Base-by-base conservation (phyloP, 2,888 invertebrate genomes). In the Campoplex capitator region DNA sequence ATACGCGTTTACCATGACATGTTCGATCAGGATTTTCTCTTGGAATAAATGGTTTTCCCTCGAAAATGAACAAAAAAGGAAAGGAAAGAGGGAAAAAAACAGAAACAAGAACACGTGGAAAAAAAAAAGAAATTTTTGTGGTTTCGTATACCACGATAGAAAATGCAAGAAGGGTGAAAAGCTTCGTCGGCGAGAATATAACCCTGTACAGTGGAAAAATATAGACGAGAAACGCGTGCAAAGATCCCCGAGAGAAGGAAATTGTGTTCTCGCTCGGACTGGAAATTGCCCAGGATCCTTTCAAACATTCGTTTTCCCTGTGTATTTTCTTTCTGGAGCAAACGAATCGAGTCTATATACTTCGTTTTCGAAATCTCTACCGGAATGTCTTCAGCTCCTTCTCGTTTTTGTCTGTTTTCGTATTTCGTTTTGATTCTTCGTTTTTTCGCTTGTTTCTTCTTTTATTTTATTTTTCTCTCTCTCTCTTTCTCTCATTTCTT, bases 201-300 rank as follows among this genome's bases (percentile, higher is more conserved):
- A 48, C 45, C 62, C 32, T 35, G n/a, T 16, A 51, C 35, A 35
- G 48, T 16, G 51, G 23, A 51, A 77, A 23, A 51, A 13, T 67
- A 67, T 54, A 51, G 51, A 2, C 11, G 58, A 13, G 51, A 77
- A 51, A 78, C 28, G 67, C 65, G 45, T 68, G 68, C 28, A 42
- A 81, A 75, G 67, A 75, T 82, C 51, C 51, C 32, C 23, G 51
- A 35, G 54, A 42, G 68, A 68, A 80, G 68, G 75, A 82, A 87
- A 87, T 87, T 84, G 86, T 84, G 81, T 87, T 84, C 70, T 74
- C 74, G 73, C 74, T 18, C 18, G 77, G 51, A 84, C 67, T 87
- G 68, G 78, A 78, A 84, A 84, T 87, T 74, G 76, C 74, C 75
- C 51, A 23, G 68, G 68, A 45, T 68, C 56, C 45, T 82, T 82